phyloP scores from a whole-genome alignment of 2,113 vertebrate genomes.

The Ciconia boyciana region DNA sequence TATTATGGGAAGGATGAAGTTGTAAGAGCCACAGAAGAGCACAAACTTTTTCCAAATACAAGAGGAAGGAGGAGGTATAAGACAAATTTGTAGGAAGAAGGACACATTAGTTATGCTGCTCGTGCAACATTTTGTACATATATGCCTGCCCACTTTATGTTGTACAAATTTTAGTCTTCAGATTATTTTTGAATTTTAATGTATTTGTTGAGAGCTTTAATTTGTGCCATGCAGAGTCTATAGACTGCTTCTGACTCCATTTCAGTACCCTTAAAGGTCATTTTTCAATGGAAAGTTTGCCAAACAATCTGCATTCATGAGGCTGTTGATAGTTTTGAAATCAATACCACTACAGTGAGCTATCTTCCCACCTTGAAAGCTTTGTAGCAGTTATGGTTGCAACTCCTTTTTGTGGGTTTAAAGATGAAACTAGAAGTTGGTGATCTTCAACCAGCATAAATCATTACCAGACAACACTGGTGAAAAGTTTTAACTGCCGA shows the following conservation, averaged over 20 bases:
- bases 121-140: background rate
- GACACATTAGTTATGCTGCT: background rate
- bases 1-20: background rate
- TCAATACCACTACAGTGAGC: background rate
- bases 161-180: background rate
- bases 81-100: background rate
- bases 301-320: background rate
- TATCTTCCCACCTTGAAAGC: background rate
- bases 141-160: background rate
- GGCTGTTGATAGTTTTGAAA: background rate
- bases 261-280: background rate
- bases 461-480: background rate
- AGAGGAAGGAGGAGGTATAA: background rate
- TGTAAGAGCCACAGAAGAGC: background rate
- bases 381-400: background rate
- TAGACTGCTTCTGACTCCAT: background rate
- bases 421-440: background rate
- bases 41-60: background rate
- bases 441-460: constrained; percentile 1
- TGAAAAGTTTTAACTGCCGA: background rate
- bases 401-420: background rate
- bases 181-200: background rate
- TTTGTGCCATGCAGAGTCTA: background rate
- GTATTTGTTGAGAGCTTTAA: background rate
- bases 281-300: background rate